Percentiles rank a stretch among this genome's conserved stretches.
Conservation (phyloP, 2,888 invertebrate genomes). For the Eristalinus sepulchralis region DNA sequence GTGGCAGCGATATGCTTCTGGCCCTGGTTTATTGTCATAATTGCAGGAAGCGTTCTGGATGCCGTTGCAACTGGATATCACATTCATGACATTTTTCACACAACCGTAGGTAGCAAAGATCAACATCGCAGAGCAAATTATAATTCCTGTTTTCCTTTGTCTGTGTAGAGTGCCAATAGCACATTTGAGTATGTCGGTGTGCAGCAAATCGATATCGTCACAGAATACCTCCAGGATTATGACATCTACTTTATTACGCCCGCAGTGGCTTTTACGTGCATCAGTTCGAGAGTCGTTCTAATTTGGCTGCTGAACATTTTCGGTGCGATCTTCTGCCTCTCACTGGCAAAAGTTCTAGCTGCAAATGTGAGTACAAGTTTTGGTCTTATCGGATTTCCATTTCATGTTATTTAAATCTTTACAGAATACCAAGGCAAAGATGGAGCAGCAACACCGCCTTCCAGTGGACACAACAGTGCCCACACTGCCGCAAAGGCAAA, state of each 20-base stretch:
- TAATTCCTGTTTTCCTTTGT: neutral
- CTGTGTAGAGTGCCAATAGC: slow-evolving; percentile 34
- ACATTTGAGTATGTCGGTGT: slow-evolving; percentile 72
- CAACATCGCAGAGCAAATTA: neutral
- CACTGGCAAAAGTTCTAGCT: slow-evolving; percentile 75
- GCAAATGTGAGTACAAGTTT: slow-evolving; percentile 72
- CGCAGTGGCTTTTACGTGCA: slow-evolving; percentile 81
- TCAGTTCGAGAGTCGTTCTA: slow-evolving; percentile 81
- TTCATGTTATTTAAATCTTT: neutral
- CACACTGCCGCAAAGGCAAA: slow-evolving; percentile 5
- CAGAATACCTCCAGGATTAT: slow-evolving; percentile 70
- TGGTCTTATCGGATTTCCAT: no score
- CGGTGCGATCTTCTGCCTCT: slow-evolving; percentile 77
- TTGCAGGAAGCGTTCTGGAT: slow-evolving; percentile 79
- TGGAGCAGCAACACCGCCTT: slow-evolving; percentile 11
- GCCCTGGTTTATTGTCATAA: slow-evolving; percentile 80
- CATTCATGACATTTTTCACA: slow-evolving; percentile 79
- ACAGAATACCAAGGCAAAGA: neutral
- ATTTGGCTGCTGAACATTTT: slow-evolving; percentile 82
- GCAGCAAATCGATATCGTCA: neutral
- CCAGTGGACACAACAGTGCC: slow-evolving; percentile 38
- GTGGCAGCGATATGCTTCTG: slow-evolving; percentile 76
- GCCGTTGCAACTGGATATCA: slow-evolving; percentile 80
- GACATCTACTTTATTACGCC: slow-evolving; percentile 77
- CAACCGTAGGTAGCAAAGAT: slow-evolving; percentile 76